These are phyloP conservation scores for Arctia plantaginis DNA, from an alignment of 2,888 invertebrate genomes.

Conservation along the genomic window DNA sequence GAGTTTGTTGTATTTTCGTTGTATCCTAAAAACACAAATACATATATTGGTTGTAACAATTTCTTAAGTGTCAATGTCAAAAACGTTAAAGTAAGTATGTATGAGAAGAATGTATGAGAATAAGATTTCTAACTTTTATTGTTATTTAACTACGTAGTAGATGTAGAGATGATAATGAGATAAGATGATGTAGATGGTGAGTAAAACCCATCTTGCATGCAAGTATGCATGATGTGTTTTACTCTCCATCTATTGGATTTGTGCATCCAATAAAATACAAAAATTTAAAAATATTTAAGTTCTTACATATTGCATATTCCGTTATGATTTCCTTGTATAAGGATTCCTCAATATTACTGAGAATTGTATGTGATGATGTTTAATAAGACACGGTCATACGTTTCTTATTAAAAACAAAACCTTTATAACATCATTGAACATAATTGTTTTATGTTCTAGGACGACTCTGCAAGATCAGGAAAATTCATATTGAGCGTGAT, in stretches of 20 bases:
- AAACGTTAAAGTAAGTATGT: background rate
- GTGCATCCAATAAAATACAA: no score
- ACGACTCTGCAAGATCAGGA: constrained; percentile 35
- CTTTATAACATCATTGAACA: background rate
- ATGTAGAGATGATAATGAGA: no score
- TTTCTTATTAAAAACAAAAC: background rate
- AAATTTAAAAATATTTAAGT: no score
- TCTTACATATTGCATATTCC: background rate
- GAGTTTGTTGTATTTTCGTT: background rate
- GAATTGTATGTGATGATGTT: background rate
- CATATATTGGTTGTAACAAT: background rate
- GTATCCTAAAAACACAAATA: background rate
- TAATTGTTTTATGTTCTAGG: constrained; percentile 14
- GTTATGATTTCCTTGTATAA: background rate
- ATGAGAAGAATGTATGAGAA: background rate
- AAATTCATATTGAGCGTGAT: constrained; percentile 21
- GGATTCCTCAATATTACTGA: background rate
- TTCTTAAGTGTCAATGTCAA: background rate
- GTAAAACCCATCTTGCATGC: no score
- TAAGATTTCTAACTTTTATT: background rate
- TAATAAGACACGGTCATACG: no score
- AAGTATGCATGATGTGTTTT: no score
- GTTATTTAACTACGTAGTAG: background rate
- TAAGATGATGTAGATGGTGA: no score
- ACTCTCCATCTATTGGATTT: no score